phyloP scores from a whole-genome alignment of 2,113 vertebrate genomes.

The Gobio gobio region DNA sequence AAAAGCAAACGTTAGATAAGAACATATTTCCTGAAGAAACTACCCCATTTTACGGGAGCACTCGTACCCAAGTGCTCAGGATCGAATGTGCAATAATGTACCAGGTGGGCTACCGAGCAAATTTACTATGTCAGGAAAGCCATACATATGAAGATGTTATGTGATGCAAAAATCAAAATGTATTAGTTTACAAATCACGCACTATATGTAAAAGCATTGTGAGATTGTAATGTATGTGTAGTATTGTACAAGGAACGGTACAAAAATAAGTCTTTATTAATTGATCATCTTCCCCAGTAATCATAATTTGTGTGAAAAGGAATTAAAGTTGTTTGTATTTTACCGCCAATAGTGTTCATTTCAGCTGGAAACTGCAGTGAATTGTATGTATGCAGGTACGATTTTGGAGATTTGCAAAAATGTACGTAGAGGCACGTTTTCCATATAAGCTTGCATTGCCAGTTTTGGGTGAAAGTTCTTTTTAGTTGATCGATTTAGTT shows the following conservation, averaged over 20 bases:
- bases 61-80: neutral
- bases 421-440: too few species aligned
- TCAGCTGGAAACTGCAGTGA: neutral
- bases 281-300: neutral
- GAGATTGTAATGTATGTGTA: too few species aligned
- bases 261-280: too few species aligned
- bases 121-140: neutral
- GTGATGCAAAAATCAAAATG: too few species aligned
- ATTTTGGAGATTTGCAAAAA: neutral
- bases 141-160: too few species aligned
- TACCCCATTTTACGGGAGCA: neutral
- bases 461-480: neutral
- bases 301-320: neutral
- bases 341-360: neutral
- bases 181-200: neutral
- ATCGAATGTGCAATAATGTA: neutral
- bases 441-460: neutral
- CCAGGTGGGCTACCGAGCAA: neutral
- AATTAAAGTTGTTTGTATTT: too few species aligned
- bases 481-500: neutral
- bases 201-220: too few species aligned
- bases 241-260: too few species aligned
- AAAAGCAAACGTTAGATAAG: neutral
- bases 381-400: neutral
- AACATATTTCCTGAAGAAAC: neutral